These are phyloP conservation scores for Cyclargus thomasi DNA, from an alignment of 1,140 invertebrate genomes.

Conservation along the genomic window DNA sequence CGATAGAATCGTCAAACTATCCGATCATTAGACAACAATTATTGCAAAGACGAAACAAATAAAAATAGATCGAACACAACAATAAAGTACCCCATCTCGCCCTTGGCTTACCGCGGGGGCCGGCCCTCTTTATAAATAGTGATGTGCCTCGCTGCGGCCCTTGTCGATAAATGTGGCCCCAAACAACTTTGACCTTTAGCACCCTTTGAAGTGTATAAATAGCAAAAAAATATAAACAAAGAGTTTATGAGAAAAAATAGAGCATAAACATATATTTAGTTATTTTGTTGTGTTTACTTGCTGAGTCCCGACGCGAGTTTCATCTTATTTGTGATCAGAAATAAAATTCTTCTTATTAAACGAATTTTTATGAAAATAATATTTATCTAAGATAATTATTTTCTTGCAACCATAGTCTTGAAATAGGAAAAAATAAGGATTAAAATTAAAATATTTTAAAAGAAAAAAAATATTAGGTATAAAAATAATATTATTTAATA, in stretches of 20 bases:
- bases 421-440: no score
- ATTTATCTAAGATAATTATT: no score
- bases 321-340: no score
- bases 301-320: no score
- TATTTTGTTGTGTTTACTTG: not conserved
- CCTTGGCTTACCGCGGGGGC: constrained; percentile 48
- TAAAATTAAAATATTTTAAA: no score
- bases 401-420: no score
- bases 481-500: no score
- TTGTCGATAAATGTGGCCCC: constrained; percentile 34
- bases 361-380: no score
- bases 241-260: not conserved
- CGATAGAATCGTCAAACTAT: constrained; percentile 24
- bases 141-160: constrained; percentile 27
- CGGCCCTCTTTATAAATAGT: constrained; percentile 42
- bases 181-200: constrained; percentile 33
- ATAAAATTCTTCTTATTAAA: no score
- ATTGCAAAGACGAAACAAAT: constrained; percentile 56
- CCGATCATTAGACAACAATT: constrained; percentile 59
- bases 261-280: not conserved
- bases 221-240: not conserved
- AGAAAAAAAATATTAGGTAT: no score
- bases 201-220: constrained; percentile 19
- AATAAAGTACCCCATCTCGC: constrained; percentile 48
- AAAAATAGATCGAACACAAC: constrained; percentile 63